Evolutionary conservation across 2,113 vertebrate genomes (phyloP).

Genomic region (Pagrus major): DNA sequence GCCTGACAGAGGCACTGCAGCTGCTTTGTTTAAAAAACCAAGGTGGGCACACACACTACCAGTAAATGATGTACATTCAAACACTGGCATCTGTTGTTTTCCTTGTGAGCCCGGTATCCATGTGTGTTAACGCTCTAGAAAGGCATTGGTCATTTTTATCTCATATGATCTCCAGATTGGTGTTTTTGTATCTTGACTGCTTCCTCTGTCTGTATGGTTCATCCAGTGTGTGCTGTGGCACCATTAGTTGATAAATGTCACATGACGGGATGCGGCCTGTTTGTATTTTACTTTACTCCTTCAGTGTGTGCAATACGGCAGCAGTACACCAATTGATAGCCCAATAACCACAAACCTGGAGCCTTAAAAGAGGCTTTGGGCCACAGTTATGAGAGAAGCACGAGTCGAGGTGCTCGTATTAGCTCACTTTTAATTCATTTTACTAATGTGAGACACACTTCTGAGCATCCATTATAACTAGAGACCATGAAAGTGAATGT

Average conservation of each 20-base stretch:
- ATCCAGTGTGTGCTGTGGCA: not conserved
- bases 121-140: not conserved
- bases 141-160: not conserved
- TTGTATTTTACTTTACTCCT: not conserved
- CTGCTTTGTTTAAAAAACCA: not conserved
- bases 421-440: too few species aligned
- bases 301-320: not conserved
- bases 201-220: not conserved
- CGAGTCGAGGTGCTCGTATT: too few species aligned
- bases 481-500: not conserved
- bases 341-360: not conserved
- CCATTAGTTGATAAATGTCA: not conserved
- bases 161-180: not conserved
- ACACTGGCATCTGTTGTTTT: not conserved
- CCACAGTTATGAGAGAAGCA: not conserved
- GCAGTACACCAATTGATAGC: not conserved
- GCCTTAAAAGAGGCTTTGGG: not conserved
- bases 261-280: not conserved
- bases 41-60: not conserved
- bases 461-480: not conserved
- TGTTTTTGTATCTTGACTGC: not conserved
- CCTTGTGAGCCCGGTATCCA: not conserved
- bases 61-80: not conserved
- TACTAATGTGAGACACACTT: too few species aligned
- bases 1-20: not conserved